These are phyloP conservation scores for Sipha maydis DNA, from an alignment of 2,888 invertebrate species.

Conservation along the genomic window DNA sequence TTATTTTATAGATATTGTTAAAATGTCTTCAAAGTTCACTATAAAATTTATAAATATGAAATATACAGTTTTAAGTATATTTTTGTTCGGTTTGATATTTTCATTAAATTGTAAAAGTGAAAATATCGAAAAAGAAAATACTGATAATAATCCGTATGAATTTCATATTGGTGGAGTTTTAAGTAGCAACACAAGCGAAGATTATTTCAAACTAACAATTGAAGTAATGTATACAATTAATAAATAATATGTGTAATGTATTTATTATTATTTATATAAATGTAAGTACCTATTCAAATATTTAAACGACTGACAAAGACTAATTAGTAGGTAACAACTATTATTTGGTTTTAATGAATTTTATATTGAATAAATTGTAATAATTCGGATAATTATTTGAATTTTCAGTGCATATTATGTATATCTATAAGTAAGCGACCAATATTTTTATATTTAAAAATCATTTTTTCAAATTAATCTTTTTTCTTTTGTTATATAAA, in stretches of 20 bases:
- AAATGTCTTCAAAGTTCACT: conserved; percentile 5
- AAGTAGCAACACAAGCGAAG: conserved; percentile 82
- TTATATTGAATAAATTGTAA: too few relatives aligned
- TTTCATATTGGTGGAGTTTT: conserved; percentile 94
- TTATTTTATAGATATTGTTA: background rate
- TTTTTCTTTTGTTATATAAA: too few relatives aligned
- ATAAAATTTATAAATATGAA: background rate
- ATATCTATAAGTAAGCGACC: too few relatives aligned
- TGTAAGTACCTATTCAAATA: background rate
- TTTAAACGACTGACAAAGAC: too few relatives aligned
- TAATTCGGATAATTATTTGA: too few relatives aligned
- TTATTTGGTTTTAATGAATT: too few relatives aligned
- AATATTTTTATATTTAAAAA: too few relatives aligned
- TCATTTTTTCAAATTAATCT: too few relatives aligned
- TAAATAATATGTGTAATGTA: background rate
- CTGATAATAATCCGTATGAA: conserved; percentile 72
- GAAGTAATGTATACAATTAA: conserved; percentile 73
- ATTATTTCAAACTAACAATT: conserved; percentile 84
- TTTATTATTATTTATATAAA: background rate
- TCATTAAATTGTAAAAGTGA: conserved; percentile 21
- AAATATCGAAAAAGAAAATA: conserved; percentile 35
- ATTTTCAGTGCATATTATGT: too few relatives aligned
- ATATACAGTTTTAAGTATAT: background rate
- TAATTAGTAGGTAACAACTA: too few relatives aligned
- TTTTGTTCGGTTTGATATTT: background rate